Evolutionary conservation across 2,888 invertebrate species (phyloP).

Genomic region (Drosophila bunnanda): DNA sequence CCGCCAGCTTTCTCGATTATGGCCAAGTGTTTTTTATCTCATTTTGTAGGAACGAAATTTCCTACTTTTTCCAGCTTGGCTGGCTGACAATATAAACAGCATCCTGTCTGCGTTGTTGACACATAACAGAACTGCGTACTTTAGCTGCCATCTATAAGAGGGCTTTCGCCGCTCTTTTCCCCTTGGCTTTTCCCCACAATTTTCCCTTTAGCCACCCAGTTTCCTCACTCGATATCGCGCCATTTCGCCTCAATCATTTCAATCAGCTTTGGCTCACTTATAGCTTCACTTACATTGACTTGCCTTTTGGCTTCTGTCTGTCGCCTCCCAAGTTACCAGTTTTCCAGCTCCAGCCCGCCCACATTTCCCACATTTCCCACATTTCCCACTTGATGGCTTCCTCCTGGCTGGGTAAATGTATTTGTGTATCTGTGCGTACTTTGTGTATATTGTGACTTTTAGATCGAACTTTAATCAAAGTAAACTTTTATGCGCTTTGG

Average conservation of each 20-base stretch:
- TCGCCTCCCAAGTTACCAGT: constrained; percentile 2
- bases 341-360: not conserved
- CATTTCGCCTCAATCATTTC: constrained; percentile 78
- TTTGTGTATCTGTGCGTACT: constrained; percentile 61
- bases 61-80: constrained; percentile 4
- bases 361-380: constrained; percentile 1
- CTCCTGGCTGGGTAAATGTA: constrained; percentile 52
- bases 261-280: constrained; percentile 78
- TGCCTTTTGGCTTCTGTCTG: constrained; percentile 72
- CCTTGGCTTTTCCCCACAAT: not conserved
- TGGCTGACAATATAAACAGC: constrained; percentile 47
- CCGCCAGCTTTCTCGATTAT: constrained; percentile 16
- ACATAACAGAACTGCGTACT: constrained; percentile 46
- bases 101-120: constrained; percentile 46
- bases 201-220: not conserved
- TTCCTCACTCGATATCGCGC: constrained; percentile 61
- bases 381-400: constrained; percentile 31
- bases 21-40: constrained; percentile 30
- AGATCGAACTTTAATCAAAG: constrained; percentile 79
- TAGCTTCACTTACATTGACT: constrained; percentile 75
- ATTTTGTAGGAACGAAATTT: constrained; percentile 25
- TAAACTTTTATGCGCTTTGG: constrained; percentile 73
- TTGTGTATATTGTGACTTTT: constrained; percentile 65
- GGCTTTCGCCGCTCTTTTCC: not conserved
- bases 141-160: constrained; percentile 37